phyloP scores from a whole-genome alignment of 2,888 invertebrate genomes.

The Monoplex corrugatus region DNA sequence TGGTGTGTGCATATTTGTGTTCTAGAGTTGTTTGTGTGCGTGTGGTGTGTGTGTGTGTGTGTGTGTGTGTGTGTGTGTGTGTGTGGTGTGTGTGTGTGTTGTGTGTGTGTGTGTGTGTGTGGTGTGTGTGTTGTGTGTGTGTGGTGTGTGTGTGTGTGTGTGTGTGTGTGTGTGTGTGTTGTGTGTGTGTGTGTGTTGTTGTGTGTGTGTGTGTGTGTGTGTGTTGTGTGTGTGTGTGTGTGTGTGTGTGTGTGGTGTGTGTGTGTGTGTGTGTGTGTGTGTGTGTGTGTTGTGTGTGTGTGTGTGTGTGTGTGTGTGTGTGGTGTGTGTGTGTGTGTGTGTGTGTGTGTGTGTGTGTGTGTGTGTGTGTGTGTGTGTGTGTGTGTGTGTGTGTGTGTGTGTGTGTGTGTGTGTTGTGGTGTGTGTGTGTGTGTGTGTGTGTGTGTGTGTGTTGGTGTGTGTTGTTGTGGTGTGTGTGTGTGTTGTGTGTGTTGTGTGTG shows the following conservation, averaged over 20 bases:
- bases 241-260: not conserved
- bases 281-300: not conserved
- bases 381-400: not conserved
- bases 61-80: not conserved
- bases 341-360: not conserved
- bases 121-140: not conserved
- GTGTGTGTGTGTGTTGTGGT: not conserved
- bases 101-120: not conserved
- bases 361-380: not conserved
- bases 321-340: not conserved
- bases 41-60: not conserved
- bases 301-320: no score
- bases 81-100: not conserved
- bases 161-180: no score
- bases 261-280: not conserved
- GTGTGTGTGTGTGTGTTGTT: not conserved
- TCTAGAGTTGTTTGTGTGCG: not conserved
- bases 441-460: not conserved
- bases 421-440: not conserved
- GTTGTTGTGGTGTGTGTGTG: not conserved
- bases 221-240: not conserved
- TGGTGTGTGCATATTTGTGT: slow-evolving; percentile 65
- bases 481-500: not conserved
- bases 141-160: no score
- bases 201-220: no score